Conservation (phyloP, 1,140 invertebrate species). For the Venustaconcha ellipsiformis region DNA sequence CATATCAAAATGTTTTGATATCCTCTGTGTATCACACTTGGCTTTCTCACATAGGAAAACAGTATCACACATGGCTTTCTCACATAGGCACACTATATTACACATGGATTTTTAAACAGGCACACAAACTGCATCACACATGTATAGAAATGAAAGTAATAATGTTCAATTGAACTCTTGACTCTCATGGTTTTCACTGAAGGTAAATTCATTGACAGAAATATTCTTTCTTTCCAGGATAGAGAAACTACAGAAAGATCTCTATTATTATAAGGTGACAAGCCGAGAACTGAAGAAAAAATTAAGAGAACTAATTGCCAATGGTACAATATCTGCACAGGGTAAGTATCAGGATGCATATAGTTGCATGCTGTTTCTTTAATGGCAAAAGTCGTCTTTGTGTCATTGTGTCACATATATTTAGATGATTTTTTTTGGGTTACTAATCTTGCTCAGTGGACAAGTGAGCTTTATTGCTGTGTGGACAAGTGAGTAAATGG, state of each 20-base stretch:
- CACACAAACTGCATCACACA: background rate
- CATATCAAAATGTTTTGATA: too few species aligned
- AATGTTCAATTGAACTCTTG: background rate
- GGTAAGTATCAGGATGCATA: slow-evolving; percentile 18
- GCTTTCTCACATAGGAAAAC: background rate
- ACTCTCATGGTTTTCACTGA: too few species aligned
- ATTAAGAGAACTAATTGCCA: slow-evolving; percentile 48
- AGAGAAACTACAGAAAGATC: slow-evolving; percentile 67
- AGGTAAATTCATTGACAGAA: background rate
- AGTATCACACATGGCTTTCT: background rate
- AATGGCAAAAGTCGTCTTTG: too few species aligned
- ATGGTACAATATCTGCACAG: slow-evolving; percentile 44
- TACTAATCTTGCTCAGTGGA: too few species aligned
- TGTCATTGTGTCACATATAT: too few species aligned
- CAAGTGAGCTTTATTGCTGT: too few species aligned
- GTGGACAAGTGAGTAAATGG: too few species aligned
- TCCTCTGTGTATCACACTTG: too few species aligned
- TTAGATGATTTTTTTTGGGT: too few species aligned
- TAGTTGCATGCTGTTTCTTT: background rate
- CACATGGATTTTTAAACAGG: background rate
- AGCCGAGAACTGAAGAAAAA: slow-evolving; percentile 65
- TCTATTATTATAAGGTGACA: slow-evolving; percentile 69
- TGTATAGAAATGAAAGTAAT: background rate
- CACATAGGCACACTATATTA: background rate
- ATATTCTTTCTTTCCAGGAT: slow-evolving; percentile 42